Base-by-base conservation (phyloP, 2,888 invertebrate species). In the Idaea straminata region DNA sequence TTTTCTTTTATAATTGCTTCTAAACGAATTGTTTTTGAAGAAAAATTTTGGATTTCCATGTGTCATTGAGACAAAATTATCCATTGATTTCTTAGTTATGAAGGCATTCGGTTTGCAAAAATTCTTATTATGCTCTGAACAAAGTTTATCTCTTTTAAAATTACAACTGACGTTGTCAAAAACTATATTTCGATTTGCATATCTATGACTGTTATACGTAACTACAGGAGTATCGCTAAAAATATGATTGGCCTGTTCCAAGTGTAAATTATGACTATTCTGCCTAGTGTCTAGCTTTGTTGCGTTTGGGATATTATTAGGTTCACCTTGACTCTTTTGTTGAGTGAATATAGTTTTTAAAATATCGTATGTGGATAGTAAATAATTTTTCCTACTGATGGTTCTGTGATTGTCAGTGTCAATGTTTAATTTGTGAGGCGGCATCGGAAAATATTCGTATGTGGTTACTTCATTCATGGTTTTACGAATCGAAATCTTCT, bases 311-410 rank as follows among this genome's bases (percentile, higher is more conserved):
- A 36, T 36, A 36, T 62, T 62, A 38, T 38, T 57, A 15, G 15
- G 61, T 35, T 61, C 61, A 38, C 34, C n/a, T 38, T 64, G 36
- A 62, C 59, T 57, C 35, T 66, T 63, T 66, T 65, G 63, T 69
- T 83, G 81, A 68, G 68, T 74, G 16, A 83, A 64, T 70, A 87
- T 75, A 7, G 89, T 84, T 72, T 85, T 76, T 15, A 91, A 69
- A 57, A 91, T 80, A 69, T 90, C 89, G 70, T 84, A 82, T 0
- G 88, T 85, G 35, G 83, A 85, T 69, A 81, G 79, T 63, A 71
- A 75, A 0, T 58, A 15, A 63, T 78, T 79, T 15, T 70, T 34
- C n/a, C 64, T 65, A 59, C 13, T 59, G 16, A 13, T 35, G 15
- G 0, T 36, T 64, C 58, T 3, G 4, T 59, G 0, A 57, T 60